Percentiles rank a stretch among this genome's conserved stretches.
Conservation (phyloP, 2,888 invertebrate species). For the Lobophora halterata region DNA sequence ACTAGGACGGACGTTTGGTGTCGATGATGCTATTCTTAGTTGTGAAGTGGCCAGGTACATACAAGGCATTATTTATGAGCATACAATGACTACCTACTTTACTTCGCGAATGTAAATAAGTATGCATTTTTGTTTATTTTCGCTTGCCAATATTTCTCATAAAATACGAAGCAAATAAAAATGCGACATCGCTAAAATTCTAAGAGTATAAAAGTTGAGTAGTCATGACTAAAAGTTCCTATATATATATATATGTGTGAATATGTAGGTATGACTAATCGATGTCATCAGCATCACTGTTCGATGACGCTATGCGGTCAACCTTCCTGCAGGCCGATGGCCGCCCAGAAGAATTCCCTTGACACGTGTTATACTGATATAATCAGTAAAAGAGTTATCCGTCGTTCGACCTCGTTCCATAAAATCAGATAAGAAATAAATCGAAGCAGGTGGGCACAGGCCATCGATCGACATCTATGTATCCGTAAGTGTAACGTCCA, state of each 20-base stretch:
- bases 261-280: constrained; percentile 4
- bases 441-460: constrained; percentile 49
- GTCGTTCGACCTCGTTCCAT: constrained; percentile 57
- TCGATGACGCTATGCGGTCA: constrained; percentile 11
- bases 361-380: constrained; percentile 31
- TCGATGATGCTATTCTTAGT: no score
- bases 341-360: constrained; percentile 26
- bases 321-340: constrained; percentile 4
- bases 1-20: no score
- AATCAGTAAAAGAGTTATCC: constrained; percentile 37
- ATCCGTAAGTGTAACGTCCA: constrained; percentile 41
- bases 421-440: constrained; percentile 66
- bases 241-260: no score
- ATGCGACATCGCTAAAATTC: no score
- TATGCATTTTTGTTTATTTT: constrained; percentile 19
- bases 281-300: constrained; percentile 2
- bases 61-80: no score
- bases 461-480: constrained; percentile 49
- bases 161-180: no score
- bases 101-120: constrained; percentile 9
- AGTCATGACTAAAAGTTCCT: no score
- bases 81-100: background rate
- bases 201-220: no score
- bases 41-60: no score
- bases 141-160: constrained; percentile 6